These are phyloP conservation scores for Leptocoma aspasia DNA, from an alignment of 2,113 vertebrate genomes.

Conservation along the genomic window DNA sequence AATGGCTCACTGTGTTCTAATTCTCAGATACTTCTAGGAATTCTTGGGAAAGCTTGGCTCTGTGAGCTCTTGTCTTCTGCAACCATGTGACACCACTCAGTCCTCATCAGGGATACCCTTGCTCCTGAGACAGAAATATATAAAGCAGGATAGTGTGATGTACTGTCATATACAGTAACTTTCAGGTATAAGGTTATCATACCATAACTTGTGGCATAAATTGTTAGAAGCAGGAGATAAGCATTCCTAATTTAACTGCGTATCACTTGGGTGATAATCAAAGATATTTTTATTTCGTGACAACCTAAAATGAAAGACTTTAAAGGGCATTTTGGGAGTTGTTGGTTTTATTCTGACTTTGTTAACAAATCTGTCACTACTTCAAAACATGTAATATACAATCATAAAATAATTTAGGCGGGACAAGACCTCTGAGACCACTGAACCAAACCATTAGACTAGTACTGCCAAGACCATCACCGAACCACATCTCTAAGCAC, in stretches of 20 bases:
- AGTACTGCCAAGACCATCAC: not conserved
- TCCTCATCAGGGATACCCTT: not conserved
- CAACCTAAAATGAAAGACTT: not conserved
- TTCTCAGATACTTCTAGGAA: not conserved
- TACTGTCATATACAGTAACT: not conserved
- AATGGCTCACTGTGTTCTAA: not conserved
- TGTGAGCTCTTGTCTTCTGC: not conserved
- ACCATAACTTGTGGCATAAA: not conserved
- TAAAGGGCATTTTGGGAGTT: not conserved
- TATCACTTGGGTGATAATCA: not conserved
- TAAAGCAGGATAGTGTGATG: not conserved
- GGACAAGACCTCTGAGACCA: not conserved
- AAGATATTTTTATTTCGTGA: not conserved
- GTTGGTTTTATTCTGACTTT: fast-evolving
- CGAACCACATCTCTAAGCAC: not conserved
- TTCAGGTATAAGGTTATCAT: not conserved
- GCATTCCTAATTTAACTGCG: not conserved
- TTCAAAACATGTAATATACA: not conserved
- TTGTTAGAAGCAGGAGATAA: not conserved
- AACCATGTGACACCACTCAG: not conserved
- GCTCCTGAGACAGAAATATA: not conserved
- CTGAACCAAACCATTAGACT: not conserved
- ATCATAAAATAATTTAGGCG: not conserved
- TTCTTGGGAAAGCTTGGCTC: not conserved
- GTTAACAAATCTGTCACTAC: not conserved